Conservation (phyloP, 2,113 vertebrate species). For the Campylomormyrus tamandua region DNA sequence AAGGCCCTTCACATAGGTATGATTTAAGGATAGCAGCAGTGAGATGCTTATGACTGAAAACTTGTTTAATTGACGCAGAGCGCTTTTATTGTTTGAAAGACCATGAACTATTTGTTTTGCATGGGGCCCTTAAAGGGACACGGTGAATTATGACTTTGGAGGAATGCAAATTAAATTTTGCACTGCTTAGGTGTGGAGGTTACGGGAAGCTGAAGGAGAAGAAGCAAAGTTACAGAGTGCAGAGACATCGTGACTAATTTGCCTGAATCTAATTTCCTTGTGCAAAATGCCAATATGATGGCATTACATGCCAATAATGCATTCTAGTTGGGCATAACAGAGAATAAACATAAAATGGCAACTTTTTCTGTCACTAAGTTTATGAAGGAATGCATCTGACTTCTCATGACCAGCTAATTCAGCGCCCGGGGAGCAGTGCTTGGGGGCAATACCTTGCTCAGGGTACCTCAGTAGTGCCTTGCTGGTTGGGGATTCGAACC, state of each 20-base stretch:
- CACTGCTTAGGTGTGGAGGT: background rate
- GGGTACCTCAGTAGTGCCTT: too few species aligned
- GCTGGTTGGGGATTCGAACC: too few species aligned
- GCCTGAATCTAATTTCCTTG: constrained; percentile 5
- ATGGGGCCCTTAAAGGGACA: background rate
- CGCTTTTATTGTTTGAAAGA: background rate
- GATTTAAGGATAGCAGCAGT: background rate
- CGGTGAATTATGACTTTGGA: background rate
- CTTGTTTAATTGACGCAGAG: background rate
- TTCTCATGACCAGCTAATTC: background rate
- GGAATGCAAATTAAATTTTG: background rate
- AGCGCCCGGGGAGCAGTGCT: too few species aligned
- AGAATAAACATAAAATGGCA: background rate
- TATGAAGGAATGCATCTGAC: background rate
- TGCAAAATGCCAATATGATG: background rate
- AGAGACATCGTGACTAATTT: background rate
- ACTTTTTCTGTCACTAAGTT: background rate
- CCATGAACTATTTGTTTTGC: background rate
- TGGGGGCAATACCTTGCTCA: too few species aligned
- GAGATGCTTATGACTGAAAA: background rate
- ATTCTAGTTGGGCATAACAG: background rate
- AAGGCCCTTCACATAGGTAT: background rate
- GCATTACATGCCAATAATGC: background rate
- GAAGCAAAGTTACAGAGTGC: background rate
- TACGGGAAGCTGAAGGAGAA: background rate